A percentile compares a stretch with the other conserved stretches of the same genome.
Conservation (phyloP, 2,113 vertebrate species). For the Cyprinodon brontotheroides region DNA sequence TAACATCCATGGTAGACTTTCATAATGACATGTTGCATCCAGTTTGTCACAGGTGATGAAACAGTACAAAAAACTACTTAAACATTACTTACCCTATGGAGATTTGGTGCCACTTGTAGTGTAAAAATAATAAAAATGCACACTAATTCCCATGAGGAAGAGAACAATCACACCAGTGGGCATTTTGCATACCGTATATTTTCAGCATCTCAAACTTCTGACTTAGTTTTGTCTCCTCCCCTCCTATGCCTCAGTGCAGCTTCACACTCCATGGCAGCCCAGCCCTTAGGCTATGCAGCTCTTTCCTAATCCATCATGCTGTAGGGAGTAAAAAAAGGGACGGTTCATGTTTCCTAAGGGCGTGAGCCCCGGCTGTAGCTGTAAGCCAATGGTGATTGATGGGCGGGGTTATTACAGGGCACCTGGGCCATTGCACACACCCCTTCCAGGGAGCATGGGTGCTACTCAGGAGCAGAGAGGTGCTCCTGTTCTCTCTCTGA, state of each 20-base stretch:
- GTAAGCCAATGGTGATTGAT: slow-evolving; percentile 73
- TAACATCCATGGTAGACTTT: no score
- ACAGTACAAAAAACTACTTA: background rate
- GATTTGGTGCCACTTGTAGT: background rate
- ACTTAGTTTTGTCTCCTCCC: background rate
- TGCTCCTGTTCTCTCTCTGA: slow-evolving; percentile 13
- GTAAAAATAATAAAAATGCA: slow-evolving; percentile 11
- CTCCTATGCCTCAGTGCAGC: slow-evolving; percentile 19
- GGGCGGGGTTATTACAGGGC: slow-evolving; percentile 62
- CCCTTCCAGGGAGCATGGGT: slow-evolving; percentile 41
- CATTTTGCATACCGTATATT: slow-evolving; percentile 35
- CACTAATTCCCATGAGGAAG: background rate
- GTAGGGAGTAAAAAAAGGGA: slow-evolving; percentile 41
- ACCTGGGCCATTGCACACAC: slow-evolving; percentile 60
- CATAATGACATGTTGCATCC: background rate
- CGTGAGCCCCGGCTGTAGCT: slow-evolving; percentile 37
- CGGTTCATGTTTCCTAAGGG: slow-evolving; percentile 67
- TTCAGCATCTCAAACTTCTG: slow-evolving; percentile 22
- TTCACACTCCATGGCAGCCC: slow-evolving; percentile 61
- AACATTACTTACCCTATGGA: slow-evolving; percentile 3
- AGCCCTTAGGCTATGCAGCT: slow-evolving; percentile 44
- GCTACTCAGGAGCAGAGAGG: slow-evolving; percentile 44
- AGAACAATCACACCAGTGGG: slow-evolving; percentile 5
- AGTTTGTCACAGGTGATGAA: background rate
- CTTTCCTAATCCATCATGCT: slow-evolving; percentile 70